Percentiles rank a stretch among this genome's conserved stretches.
Conservation (phyloP, 2,888 invertebrate genomes). For the Emesis russula region DNA sequence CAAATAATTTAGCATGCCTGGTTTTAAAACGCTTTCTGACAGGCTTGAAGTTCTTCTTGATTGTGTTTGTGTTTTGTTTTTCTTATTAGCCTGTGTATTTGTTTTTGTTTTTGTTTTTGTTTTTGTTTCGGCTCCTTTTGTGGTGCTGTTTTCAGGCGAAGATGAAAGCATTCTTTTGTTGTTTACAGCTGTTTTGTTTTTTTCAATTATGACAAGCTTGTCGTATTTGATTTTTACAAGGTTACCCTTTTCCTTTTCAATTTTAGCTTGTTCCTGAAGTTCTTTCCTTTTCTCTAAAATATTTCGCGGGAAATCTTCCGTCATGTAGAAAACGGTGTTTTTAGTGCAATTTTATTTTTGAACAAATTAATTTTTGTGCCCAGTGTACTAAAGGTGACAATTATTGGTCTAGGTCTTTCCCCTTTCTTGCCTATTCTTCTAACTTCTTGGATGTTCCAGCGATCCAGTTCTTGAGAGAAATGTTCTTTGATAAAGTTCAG, state of each 20-base stretch:
- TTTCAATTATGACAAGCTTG: slow-evolving; percentile 39
- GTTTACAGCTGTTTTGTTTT: slow-evolving; percentile 5
- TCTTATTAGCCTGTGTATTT: slow-evolving; percentile 44
- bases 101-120: too few relatives aligned
- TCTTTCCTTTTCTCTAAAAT: slow-evolving; percentile 6
- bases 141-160: slow-evolving; percentile 8
- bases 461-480: slow-evolving; percentile 4
- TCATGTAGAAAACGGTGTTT: slow-evolving; percentile 25
- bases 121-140: not conserved
- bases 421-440: not conserved
- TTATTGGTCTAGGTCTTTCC: not conserved
- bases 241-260: slow-evolving; percentile 53
- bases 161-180: slow-evolving; percentile 29
- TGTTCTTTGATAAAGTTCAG: slow-evolving; percentile 9
- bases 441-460: not conserved
- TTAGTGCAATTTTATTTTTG: slow-evolving; percentile 9
- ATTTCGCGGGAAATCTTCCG: slow-evolving; percentile 38
- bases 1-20: slow-evolving; percentile 39
- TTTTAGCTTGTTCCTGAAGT: slow-evolving; percentile 37
- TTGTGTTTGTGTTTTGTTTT: slow-evolving; percentile 45
- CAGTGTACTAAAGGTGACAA: not conserved
- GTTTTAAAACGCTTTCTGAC: slow-evolving; percentile 21
- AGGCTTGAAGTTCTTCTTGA: slow-evolving; percentile 18
- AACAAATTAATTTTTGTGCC: not conserved
- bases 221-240: slow-evolving; percentile 47